Conservation (phyloP, 2,113 vertebrate genomes). For the Sakesphorus luctuosus region DNA sequence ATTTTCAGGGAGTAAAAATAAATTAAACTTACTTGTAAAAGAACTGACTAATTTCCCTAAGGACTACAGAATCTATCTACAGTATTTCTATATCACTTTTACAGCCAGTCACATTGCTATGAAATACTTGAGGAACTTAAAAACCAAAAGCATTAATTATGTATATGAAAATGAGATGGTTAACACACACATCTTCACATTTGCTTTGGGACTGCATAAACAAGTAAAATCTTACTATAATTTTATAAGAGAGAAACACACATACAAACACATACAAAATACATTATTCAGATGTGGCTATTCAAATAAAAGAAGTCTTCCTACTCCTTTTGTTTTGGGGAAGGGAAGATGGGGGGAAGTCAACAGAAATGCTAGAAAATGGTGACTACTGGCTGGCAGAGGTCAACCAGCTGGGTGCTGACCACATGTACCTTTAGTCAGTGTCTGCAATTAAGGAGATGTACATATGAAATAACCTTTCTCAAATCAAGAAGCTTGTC, state of each 20-base stretch:
- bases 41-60: conserved; percentile 50
- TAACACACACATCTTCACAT: neutral
- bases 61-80: conserved; percentile 13
- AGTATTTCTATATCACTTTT: conserved; percentile 31
- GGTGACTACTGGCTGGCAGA: neutral
- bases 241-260: neutral
- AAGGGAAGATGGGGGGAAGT: neutral
- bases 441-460: neutral
- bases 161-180: neutral
- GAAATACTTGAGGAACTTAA: neutral
- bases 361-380: neutral
- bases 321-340: neutral
- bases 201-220: neutral
- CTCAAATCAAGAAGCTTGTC: neutral
- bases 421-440: neutral
- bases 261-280: neutral
- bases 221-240: neutral
- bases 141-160: conserved; percentile 32
- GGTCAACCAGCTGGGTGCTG: neutral
- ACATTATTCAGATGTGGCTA: neutral
- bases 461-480: neutral
- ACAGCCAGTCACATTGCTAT: neutral
- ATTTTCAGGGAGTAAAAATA: conserved; percentile 57
- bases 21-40: conserved; percentile 60
- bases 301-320: neutral